Base-by-base conservation (phyloP, 2,113 vertebrate genomes). In the Chaetops frenatus region DNA sequence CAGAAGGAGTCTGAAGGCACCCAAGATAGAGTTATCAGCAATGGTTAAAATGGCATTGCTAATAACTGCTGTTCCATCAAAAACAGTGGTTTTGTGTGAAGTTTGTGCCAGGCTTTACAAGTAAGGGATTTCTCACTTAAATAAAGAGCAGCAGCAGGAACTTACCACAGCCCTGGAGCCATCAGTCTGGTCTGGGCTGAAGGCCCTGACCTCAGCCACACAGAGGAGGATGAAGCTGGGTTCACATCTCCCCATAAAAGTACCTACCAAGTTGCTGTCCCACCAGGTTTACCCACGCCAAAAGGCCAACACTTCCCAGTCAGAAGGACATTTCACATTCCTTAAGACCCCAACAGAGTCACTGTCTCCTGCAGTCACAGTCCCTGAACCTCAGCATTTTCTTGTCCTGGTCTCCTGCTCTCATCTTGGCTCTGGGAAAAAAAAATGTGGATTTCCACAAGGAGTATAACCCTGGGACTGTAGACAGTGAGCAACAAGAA, bases 221-320 rank as follows among this genome's bases (percentile, higher is more conserved):
- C 2, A 10, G 53, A 58, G 27, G 10, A 36, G 28, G 18, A n/a
- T 57, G 29, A 79, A 56, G 23, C 6, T 65, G 33, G 13, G 10
- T 35, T 80, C 70, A 47, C 5, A 10, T 3, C n/a, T 65, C 45
- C 47, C 25, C 4, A 1, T 2, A 60, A 2, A 11, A 76, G 36
- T 18, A 66, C 13, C 36, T 45, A 45, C 8, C 22, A 58, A 28
- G 40, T 2, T 83, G 28, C 29, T 40, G 29, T 42, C 17, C 54
- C 2, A 0, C 19, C 1, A 5, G 33, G 53, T 27, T 70, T 58
- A 72, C 40, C 3, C 4, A 6, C 5, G 4, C 21, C 7, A 2
- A 2, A 86, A 27, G 18, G 11, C 13, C 8, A 9, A 61, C 0
- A 1, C 5, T 45, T 25, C 27, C 24, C 53, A 15, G 29, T 27